Base-by-base conservation (phyloP, 2,113 vertebrate species). In the Tupaia chinensis region DNA sequence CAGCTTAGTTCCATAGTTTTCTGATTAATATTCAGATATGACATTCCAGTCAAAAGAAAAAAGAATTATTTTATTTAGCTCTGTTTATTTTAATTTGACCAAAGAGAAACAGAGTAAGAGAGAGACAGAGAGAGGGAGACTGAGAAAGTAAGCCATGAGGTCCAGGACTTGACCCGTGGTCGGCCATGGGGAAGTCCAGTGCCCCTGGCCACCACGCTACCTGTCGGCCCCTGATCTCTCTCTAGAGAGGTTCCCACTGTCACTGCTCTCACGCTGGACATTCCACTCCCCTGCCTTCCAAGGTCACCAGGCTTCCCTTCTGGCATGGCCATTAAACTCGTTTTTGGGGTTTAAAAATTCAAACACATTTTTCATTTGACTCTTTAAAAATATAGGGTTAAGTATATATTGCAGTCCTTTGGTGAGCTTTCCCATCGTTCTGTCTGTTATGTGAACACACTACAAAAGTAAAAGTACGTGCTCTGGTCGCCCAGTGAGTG, bases 291-390 rank as follows among this genome's bases (percentile, higher is more conserved):
- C 12, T 80, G 78, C 25, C 80, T 94, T 81, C 70, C 29, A 82
- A 82, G 23, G 29, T 91, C 19, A 91, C 15, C 25, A 77, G 66
- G 32, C 44, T 87, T 66, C 25, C 82, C 61, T 65, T 77, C 78
- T 88, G 34, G 34, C 80, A 20, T 68, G 27, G 32, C 17, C 19
- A 68, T 34, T 66, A 73, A 83, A 56, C 0, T 32, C 34, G 32
- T 87, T 20, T 70, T 95, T 53, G 66, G 17, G 77, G 25, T 87
- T 91, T 77, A 56, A 61, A 63, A 76, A 82, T 87, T 87, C 29
- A 82, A 76, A 5, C 82, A 9, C 1, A 91, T 58, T 82, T 76
- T 69, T 84, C 27, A 83, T 53, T 60, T 89, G 16, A 29, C 54
- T 65, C 34, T 69, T n/a, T 70, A 63, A 69, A 82, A 63, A 32